Conservation (phyloP, 2,113 vertebrate species). For the Todiramphus saurophagus region DNA sequence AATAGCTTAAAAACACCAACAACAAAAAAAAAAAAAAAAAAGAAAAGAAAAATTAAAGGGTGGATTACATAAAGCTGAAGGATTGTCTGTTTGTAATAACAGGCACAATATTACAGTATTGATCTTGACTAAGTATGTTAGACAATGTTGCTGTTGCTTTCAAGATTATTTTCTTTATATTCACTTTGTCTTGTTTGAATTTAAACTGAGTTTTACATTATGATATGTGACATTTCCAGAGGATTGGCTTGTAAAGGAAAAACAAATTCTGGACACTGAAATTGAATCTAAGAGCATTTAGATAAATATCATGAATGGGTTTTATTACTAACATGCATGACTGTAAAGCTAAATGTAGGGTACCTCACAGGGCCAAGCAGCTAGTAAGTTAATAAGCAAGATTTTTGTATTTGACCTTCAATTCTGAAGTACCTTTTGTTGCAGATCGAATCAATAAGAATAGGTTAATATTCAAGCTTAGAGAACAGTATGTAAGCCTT, state of each 20-base stretch:
- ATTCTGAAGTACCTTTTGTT: background rate
- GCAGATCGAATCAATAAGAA: background rate
- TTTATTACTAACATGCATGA: background rate
- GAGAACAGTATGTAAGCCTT: background rate
- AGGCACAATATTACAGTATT: background rate
- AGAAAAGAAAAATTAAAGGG: background rate
- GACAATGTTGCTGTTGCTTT: background rate
- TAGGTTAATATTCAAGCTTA: background rate
- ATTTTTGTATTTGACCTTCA: background rate
- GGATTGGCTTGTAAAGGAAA: background rate
- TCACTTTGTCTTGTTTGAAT: background rate
- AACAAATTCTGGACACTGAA: background rate
- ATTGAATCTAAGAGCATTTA: background rate
- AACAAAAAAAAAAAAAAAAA: background rate
- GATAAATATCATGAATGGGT: background rate
- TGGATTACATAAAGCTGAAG: background rate
- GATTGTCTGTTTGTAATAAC: background rate
- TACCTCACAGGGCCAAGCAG: background rate
- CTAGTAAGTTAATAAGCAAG: background rate
- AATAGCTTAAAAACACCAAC: background rate
- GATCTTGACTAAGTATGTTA: background rate
- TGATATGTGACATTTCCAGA: background rate
- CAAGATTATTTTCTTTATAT: background rate
- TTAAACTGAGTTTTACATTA: background rate
- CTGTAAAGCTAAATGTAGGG: background rate